Percentiles rank a stretch among this genome's conserved stretches.
Conservation (phyloP, 1,140 invertebrate species). For the Gonioctena quinquepunctata region DNA sequence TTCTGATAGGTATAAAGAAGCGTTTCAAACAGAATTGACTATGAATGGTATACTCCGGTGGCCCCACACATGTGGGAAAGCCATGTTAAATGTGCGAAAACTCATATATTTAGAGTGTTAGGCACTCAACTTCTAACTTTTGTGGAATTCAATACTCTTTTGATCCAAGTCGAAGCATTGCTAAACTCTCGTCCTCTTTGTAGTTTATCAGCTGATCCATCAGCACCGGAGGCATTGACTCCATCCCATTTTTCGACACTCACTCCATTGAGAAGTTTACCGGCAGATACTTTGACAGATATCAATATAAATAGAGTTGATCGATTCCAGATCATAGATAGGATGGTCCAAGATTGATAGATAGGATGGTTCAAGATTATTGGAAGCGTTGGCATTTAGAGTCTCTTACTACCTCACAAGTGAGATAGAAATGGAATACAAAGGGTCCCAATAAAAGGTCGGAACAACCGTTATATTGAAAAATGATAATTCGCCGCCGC, state of each 20-base stretch:
- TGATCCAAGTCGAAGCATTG: too few species aligned
- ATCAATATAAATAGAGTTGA: conserved; percentile 5
- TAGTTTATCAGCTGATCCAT: neutral
- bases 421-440: neutral
- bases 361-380: too few species aligned
- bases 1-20: too few species aligned
- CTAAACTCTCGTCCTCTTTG: neutral
- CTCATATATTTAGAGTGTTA: too few species aligned
- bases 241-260: neutral
- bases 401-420: neutral
- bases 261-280: neutral
- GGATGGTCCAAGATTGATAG: neutral
- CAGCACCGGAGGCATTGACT: conserved; percentile 1
- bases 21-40: too few species aligned
- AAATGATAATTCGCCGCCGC: neutral
- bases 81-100: too few species aligned
- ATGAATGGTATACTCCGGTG: too few species aligned
- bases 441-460: neutral
- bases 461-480: neutral
- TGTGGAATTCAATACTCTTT: too few species aligned
- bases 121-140: too few species aligned
- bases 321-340: neutral
- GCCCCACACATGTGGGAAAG: too few species aligned
- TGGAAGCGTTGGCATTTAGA: conserved; percentile 1
- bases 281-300: neutral